Percentiles rank a stretch among this genome's conserved stretches.
Conservation (phyloP, 30 jellyfish, hydroid and myxozoan species). For the Morbakka virulenta region DNA sequence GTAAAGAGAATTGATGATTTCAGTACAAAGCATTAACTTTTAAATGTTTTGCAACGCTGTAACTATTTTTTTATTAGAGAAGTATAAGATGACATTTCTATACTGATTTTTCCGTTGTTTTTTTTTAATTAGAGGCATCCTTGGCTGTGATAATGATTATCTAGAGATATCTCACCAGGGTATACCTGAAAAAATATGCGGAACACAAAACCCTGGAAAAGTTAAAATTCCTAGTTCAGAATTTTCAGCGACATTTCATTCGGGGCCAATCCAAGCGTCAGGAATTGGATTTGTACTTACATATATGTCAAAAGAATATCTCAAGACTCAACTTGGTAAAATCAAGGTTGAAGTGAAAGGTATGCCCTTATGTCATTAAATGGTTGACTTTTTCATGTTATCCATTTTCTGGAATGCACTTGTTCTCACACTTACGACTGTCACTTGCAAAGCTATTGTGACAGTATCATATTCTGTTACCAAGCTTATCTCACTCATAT, state of each 20-base stretch:
- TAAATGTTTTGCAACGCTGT: too few species aligned
- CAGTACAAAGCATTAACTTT: too few species aligned
- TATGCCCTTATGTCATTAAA: too few species aligned
- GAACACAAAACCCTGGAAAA: conserved; percentile 25
- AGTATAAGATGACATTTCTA: not conserved
- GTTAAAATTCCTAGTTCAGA: conserved; percentile 34
- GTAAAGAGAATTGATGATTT: too few species aligned
- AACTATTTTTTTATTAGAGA: too few species aligned
- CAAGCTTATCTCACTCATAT: too few species aligned
- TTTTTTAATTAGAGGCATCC: conserved; percentile 11
- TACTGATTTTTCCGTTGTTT: not conserved
- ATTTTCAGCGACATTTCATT: conserved; percentile 56
- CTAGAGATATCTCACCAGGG: conserved; percentile 70
- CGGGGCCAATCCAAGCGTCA: conserved; percentile 43
- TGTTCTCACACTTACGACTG: too few species aligned
- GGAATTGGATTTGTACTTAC: conserved; percentile 79
- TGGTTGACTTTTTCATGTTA: too few species aligned
- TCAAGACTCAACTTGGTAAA: conserved; percentile 11
- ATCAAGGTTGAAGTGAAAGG: conserved; percentile 25
- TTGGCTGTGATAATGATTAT: conserved; percentile 67
- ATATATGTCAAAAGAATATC: conserved; percentile 39
- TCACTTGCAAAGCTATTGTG: too few species aligned
- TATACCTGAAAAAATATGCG: conserved; percentile 61
- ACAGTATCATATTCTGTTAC: too few species aligned
- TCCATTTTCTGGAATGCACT: too few species aligned